Conservation (phyloP, 2,888 invertebrate species). For the Matsumyia berberina region DNA sequence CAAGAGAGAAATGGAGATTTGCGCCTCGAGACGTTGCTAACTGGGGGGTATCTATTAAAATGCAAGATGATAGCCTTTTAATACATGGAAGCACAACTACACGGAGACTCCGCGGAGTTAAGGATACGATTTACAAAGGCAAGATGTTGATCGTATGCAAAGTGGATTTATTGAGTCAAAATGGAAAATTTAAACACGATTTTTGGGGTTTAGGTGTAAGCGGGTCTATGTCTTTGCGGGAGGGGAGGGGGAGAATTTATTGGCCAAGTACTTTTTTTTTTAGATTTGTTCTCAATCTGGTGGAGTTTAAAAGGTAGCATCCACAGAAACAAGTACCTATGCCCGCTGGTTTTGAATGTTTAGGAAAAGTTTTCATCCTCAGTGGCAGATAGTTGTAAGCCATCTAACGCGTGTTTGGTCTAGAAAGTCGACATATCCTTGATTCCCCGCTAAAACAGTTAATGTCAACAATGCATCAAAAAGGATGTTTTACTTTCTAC, state of each 20-base stretch:
- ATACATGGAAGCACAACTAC: conserved; percentile 40
- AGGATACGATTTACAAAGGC: conserved; percentile 38
- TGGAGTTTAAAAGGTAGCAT: no score
- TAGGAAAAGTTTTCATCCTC: no score
- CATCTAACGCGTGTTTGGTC: no score
- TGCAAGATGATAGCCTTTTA: conserved; percentile 65
- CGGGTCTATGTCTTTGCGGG: neutral
- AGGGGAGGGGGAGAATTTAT: conserved; percentile 30
- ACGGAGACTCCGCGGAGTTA: conserved; percentile 27
- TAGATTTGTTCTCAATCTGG: no score
- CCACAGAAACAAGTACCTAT: no score
- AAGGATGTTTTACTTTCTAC: no score
- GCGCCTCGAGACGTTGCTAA: conserved; percentile 46
- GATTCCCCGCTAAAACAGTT: no score
- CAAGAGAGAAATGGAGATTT: conserved; percentile 8
- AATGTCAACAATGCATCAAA: no score
- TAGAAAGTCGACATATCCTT: no score
- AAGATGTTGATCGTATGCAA: conserved; percentile 79
- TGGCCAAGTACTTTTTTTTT: conserved; percentile 30
- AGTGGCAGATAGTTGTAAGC: no score
- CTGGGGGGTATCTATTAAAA: conserved; percentile 67
- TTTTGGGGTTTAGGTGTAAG: neutral
- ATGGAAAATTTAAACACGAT: conserved; percentile 81
- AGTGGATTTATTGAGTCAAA: conserved; percentile 84
- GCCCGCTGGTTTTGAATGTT: no score